Conservation (phyloP, 2,888 invertebrate genomes). For the Dilophus febrilis region DNA sequence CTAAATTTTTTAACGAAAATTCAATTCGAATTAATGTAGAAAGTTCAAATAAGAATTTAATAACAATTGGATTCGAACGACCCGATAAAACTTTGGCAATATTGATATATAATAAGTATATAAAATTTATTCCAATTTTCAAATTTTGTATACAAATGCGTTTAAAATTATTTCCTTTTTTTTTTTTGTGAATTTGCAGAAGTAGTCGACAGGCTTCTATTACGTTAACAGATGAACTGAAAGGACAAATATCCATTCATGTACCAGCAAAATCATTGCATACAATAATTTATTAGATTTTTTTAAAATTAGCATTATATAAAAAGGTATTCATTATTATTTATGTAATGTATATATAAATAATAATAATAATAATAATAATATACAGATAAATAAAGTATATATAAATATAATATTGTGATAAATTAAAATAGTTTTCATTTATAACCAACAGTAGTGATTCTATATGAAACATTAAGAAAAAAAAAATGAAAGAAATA, state of each 20-base stretch:
- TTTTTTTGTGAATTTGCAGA: conserved; percentile 18
- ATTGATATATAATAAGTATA: conserved; percentile 39
- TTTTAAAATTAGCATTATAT: too few species aligned
- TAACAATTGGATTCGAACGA: conserved; percentile 33
- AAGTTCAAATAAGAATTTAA: conserved; percentile 21
- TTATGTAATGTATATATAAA: too few species aligned
- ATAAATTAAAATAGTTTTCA: too few species aligned
- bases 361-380: too few species aligned
- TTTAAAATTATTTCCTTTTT: conserved; percentile 1
- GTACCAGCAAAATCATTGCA: conserved; percentile 29
- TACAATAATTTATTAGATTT: conserved; percentile 25
- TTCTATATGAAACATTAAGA: too few species aligned
- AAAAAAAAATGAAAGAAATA: too few species aligned
- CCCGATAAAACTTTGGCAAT: conserved; percentile 33
- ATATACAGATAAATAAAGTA: too few species aligned
- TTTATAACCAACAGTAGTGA: too few species aligned
- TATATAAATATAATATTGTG: too few species aligned
- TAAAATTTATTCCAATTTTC: too few species aligned
- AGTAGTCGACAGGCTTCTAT: conserved; percentile 19
- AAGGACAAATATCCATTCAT: conserved; percentile 22
- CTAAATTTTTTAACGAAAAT: conserved; percentile 48
- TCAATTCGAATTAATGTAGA: conserved; percentile 30
- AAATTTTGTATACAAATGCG: too few species aligned
- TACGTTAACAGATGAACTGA: conserved; percentile 24
- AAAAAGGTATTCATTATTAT: too few species aligned